phyloP scores from a whole-genome alignment of 2,888 invertebrate genomes.

The Perdita meconis region DNA sequence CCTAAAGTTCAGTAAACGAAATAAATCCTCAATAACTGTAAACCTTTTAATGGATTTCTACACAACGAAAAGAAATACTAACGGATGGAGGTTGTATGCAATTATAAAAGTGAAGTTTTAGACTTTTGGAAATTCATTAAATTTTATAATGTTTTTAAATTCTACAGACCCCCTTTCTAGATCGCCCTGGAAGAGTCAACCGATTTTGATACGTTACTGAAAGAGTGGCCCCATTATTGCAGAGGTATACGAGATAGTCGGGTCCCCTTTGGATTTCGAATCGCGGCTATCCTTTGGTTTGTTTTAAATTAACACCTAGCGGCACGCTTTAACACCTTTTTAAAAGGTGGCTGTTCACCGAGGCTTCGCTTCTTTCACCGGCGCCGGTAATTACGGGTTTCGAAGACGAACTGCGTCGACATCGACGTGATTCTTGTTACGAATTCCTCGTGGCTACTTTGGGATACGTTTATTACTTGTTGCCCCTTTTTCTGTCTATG shows the following conservation, averaged over 20 bases:
- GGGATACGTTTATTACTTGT: background rate
- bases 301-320: constrained; percentile 82
- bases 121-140: too few relatives aligned
- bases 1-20: too few relatives aligned
- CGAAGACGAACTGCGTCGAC: constrained; percentile 50
- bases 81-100: too few relatives aligned
- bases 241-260: constrained; percentile 41
- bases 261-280: constrained; percentile 60
- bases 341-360: constrained; percentile 69
- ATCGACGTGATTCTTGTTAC: constrained; percentile 69
- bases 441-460: constrained; percentile 43
- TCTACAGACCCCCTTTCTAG: too few relatives aligned
- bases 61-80: too few relatives aligned
- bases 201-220: constrained; percentile 48
- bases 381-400: constrained; percentile 71
- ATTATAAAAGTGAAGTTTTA: too few relatives aligned
- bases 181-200: background rate
- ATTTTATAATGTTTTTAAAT: too few relatives aligned
- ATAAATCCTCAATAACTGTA: too few relatives aligned
- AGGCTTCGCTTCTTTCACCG: constrained; percentile 59
- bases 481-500: background rate
- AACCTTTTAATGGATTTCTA: too few relatives aligned
- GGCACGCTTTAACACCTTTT: constrained; percentile 82
- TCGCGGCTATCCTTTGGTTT: constrained; percentile 77
- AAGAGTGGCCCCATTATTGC: constrained; percentile 2